These are phyloP conservation scores for Mythimna albipuncta DNA, from an alignment of 2,888 invertebrate species.

Conservation along the genomic window DNA sequence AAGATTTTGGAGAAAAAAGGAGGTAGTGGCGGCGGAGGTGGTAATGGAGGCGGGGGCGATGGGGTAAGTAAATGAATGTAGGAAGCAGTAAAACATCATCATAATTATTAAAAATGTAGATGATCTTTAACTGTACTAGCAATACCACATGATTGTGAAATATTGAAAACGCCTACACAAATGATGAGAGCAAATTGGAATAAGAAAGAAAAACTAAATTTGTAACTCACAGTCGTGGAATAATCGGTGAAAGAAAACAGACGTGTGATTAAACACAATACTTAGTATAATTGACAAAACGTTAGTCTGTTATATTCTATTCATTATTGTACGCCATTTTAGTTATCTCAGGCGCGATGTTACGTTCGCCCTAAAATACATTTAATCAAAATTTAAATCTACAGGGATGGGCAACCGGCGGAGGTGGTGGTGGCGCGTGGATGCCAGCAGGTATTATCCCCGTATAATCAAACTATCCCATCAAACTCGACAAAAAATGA, in stretches of 20 bases:
- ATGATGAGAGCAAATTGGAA: neutral
- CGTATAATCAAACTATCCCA: constrained; percentile 65
- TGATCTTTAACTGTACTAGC: neutral
- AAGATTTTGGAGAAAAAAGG: constrained; percentile 85
- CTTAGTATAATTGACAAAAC: no score
- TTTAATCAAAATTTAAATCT: constrained; percentile 41
- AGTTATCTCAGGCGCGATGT: no score
- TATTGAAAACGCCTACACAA: constrained; percentile 3
- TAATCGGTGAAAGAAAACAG: neutral
- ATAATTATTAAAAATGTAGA: neutral
- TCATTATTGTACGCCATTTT: no score
- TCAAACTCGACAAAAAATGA: constrained; percentile 56
- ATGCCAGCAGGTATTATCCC: constrained; percentile 88
- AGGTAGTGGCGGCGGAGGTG: constrained; percentile 73
- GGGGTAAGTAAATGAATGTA: constrained; percentile 69
- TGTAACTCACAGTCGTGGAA: neutral
- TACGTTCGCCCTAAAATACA: no score
- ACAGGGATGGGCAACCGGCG: constrained; percentile 87
- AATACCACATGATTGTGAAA: neutral
- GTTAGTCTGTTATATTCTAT: no score
- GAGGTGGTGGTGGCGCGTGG: constrained; percentile 86
- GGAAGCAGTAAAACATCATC: neutral
- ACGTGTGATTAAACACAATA: no score
- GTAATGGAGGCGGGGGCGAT: constrained; percentile 74
- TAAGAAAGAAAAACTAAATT: neutral